Conservation (phyloP, 1,140 invertebrate genomes). For the Caenorhabditis inopinata region DNA sequence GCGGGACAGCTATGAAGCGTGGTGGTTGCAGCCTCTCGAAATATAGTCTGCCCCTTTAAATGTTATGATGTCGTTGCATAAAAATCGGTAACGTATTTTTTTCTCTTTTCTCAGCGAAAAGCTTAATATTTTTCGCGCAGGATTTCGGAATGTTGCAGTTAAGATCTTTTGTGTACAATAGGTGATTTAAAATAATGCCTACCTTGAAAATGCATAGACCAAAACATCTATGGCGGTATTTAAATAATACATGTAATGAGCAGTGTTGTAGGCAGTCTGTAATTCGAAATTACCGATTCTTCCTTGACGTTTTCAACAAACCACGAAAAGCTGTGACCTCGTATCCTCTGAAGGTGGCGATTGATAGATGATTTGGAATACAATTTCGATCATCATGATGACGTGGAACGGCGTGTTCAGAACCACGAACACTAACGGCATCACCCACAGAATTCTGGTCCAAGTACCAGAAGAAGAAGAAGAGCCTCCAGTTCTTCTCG, state of each 20-base stretch:
- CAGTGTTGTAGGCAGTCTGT: slow-evolving; percentile 55
- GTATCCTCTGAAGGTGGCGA: not conserved
- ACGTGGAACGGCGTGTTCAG: slow-evolving; percentile 66
- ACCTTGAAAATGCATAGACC: slow-evolving; percentile 66
- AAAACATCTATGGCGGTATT: slow-evolving; percentile 65
- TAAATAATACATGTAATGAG: slow-evolving; percentile 65
- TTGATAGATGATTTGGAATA: slow-evolving; percentile 33
- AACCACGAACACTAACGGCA: slow-evolving; percentile 64
- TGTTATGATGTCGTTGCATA: too few relatives aligned
- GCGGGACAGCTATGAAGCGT: too few relatives aligned
- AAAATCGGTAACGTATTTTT: too few relatives aligned
- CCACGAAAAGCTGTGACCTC: not conserved
- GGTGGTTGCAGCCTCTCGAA: too few relatives aligned
- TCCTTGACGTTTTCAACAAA: not conserved
- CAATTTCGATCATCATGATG: slow-evolving; percentile 56
- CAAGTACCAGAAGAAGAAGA: slow-evolving; percentile 34
- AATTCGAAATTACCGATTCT: not conserved
- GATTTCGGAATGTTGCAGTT: too few relatives aligned
- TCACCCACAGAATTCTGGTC: slow-evolving; percentile 59
- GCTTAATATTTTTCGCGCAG: too few relatives aligned
- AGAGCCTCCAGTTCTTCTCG: slow-evolving; percentile 29
- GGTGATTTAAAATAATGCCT: too few relatives aligned
- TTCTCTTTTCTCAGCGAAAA: too few relatives aligned
- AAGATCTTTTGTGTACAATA: too few relatives aligned
- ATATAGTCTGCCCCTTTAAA: too few relatives aligned